These are phyloP conservation scores for Mycetomoellerius zeteki DNA, from an alignment of 1,140 invertebrate genomes.

Conservation along the genomic window DNA sequence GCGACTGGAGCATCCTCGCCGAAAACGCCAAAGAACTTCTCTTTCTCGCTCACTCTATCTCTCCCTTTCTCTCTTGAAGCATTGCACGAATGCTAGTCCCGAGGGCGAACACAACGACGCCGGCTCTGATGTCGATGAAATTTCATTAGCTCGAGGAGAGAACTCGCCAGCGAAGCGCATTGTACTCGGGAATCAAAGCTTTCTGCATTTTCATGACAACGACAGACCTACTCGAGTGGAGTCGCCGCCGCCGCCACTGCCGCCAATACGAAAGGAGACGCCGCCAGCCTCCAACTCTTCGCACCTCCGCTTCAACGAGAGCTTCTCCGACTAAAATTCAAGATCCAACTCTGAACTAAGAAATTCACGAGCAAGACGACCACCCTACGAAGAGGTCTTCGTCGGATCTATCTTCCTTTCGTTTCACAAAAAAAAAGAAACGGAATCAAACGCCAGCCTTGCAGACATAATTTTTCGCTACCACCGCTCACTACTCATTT, in stretches of 20 bases:
- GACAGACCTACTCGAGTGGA: conserved; percentile 51
- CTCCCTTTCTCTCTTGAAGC: not conserved
- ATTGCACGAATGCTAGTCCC: conserved; percentile 26
- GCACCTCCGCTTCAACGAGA: not conserved
- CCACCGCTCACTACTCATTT: not conserved
- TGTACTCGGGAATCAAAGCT: conserved; percentile 59
- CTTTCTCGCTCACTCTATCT: not conserved
- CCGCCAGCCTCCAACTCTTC: conserved; percentile 21
- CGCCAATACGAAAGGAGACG: conserved; percentile 51
- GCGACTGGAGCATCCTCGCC: conserved; percentile 30
- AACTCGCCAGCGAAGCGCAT: conserved; percentile 49
- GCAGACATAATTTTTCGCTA: not conserved
- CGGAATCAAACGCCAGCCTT: not conserved
- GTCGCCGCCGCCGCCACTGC: not conserved
- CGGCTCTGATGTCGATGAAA: conserved; percentile 55
- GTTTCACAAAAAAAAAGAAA: not conserved
- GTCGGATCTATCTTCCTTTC: conserved; percentile 3
- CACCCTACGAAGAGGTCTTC: not conserved
- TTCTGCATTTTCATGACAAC: conserved; percentile 70
- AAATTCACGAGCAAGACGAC: conserved; percentile 23
- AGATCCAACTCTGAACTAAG: conserved; percentile 39
- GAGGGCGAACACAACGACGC: conserved; percentile 40
- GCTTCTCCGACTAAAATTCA: conserved; percentile 27
- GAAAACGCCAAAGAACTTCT: conserved; percentile 37
- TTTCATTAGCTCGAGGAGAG: conserved; percentile 68